These are phyloP conservation scores for Scaptomyza reducta DNA, from an alignment of 2,888 invertebrate genomes.

Conservation along the genomic window DNA sequence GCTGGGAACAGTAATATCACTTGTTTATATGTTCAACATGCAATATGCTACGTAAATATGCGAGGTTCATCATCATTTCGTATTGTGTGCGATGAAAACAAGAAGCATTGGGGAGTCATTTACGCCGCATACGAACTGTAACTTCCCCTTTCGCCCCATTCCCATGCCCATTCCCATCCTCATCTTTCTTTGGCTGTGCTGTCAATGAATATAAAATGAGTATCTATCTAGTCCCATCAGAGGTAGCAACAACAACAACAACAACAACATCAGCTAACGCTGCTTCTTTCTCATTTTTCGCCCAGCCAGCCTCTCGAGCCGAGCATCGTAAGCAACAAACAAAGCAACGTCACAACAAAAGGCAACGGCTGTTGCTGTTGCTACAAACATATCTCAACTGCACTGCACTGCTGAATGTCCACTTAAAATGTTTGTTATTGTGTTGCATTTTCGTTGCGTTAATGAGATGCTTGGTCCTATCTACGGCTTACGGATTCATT, in stretches of 20 bases:
- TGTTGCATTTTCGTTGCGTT: slow-evolving; percentile 61
- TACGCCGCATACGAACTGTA: not conserved
- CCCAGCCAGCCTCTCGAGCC: not conserved
- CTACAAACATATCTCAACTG: not conserved
- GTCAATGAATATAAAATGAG: slow-evolving; percentile 66
- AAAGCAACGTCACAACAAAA: slow-evolving; percentile 53
- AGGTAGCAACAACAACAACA: not conserved
- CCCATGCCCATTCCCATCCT: not conserved
- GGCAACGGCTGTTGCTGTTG: slow-evolving; percentile 7
- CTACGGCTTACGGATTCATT: slow-evolving; percentile 1
- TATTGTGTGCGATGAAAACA: slow-evolving; percentile 25
- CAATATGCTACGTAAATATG: slow-evolving; percentile 9
- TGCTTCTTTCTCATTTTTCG: slow-evolving; percentile 30
- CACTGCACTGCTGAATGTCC: slow-evolving; percentile 39
- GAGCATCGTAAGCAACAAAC: slow-evolving; percentile 22
- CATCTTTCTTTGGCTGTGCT: slow-evolving; percentile 18
- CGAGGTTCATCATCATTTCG: slow-evolving; percentile 25
- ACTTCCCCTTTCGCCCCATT: slow-evolving; percentile 1
- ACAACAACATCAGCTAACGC: too few species aligned
- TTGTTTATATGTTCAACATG: slow-evolving; percentile 6
- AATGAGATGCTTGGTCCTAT: slow-evolving; percentile 60
- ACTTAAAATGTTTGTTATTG: slow-evolving; percentile 65
- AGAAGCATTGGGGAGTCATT: slow-evolving; percentile 36
- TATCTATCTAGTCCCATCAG: slow-evolving; percentile 22
- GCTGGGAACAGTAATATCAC: slow-evolving; percentile 6